phyloP scores from a whole-genome alignment of 2,888 invertebrate genomes.

The Rhamphomyia laevipes region DNA sequence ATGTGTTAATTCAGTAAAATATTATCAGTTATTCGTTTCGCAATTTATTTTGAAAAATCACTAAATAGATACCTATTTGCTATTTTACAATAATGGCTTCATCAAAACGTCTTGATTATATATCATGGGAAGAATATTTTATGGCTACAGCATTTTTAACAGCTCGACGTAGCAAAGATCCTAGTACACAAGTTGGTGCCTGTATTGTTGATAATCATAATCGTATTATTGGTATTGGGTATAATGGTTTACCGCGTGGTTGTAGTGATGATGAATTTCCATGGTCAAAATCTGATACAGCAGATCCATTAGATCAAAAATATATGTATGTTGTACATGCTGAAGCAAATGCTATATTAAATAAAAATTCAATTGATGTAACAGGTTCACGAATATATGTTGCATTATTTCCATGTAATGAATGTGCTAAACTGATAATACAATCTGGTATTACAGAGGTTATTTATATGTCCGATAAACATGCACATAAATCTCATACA shows the following conservation, averaged over 20 bases:
- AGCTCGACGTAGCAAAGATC: constrained; percentile 91
- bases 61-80: too few species aligned
- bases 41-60: too few species aligned
- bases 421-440: constrained; percentile 93
- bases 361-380: constrained; percentile 70
- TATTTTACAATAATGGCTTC: too few species aligned
- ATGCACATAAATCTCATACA: constrained; percentile 52
- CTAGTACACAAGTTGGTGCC: constrained; percentile 85
- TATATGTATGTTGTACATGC: constrained; percentile 92
- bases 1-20: too few species aligned
- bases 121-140: constrained; percentile 90
- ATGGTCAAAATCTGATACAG: constrained; percentile 66
- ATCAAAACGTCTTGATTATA: constrained; percentile 49
- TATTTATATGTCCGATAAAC: constrained; percentile 72
- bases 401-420: constrained; percentile 90
- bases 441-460: constrained; percentile 79
- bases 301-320: constrained; percentile 58
- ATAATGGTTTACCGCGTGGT: constrained; percentile 92
- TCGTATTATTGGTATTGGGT: constrained; percentile 85
- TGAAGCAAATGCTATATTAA: constrained; percentile 93
- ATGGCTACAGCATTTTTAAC: constrained; percentile 88
- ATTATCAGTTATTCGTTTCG: too few species aligned
- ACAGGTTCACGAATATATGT: constrained; percentile 77
- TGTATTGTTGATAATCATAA: constrained; percentile 81
- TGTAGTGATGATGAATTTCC: constrained; percentile 83